Base-by-base conservation (phyloP, 2,113 vertebrate species). In the Bungarus multicinctus region DNA sequence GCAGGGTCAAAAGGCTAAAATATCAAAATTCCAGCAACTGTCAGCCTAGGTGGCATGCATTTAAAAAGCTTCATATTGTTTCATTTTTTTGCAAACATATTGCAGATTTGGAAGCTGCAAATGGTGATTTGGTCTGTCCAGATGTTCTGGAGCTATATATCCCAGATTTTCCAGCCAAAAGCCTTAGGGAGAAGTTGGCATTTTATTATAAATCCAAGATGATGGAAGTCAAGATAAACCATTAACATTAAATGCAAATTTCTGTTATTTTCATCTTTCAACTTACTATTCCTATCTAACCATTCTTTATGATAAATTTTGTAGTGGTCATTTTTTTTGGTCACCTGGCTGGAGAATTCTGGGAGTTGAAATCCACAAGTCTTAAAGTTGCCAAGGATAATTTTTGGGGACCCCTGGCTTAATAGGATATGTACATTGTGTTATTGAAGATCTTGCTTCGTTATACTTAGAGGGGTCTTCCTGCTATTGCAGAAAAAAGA, bases 1-100 rank as follows among this genome's bases (percentile, higher is more conserved):
- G 34, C 45, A 60, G 16, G 92, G 92, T 93, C 89, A 93, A 90
- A 64, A 93, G 81, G 57, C 14, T 64, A 93, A 34, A 90, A 90
- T 27, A 7, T 6, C n/a, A n/a, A 74, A 53, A 47, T 14, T 34
- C 9, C 55, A 64, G n/a, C 55, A 87, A 85, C 52, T 93, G 23
- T 93, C 55, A 53, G 16, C 45, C 55, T 86, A 87, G 55, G 55
- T 87, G 89, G 45, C 54, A 86, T 90, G 45, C 45, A 86, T 90
- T 39, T 81, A 25, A 18, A 52, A 11, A 52, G 30, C 11, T 86
- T 90, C 74, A 87, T 47, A 90, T 3, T 53, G 22, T 2, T 53
- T 34, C n/a, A 60, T 53, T 47, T 34, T 87, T 43, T 27, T 91
- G 43, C 12, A 88, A 64, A 88, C 9, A 1, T 43, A 43, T 18